Evolutionary conservation across 2,888 invertebrate genomes (phyloP), one percentile per base, ranked within the genome.

Genomic region (Cistogaster globosa): DNA sequence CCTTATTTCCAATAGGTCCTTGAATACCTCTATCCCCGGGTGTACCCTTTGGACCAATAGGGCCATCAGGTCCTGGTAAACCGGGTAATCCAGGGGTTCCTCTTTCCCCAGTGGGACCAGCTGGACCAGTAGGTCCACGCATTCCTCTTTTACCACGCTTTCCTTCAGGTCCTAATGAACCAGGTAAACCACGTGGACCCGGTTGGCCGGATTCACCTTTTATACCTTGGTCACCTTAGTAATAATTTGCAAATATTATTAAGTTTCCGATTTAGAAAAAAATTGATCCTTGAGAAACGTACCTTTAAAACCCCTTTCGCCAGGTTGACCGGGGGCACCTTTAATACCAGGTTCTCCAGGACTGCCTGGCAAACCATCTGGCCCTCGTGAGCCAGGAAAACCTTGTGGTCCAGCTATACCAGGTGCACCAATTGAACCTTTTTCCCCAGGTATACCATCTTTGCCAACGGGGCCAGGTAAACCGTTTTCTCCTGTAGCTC

Each of bases 81-180:
- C 88, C 88, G 11, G 87, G 77, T 16, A 88, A 63, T 9, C 91
- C 91, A 20, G 89, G 87, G 0, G 88, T 68, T 0, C 91, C 97
- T 88, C 96, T 93, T 92, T 97, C 97, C 36, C 97, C 89, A 26
- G 72, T 82, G 18, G 96, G 95, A 3, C 96, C 96, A n/a, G 94
- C 89, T 69, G 94, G 94, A 0, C 97, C 97, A 11, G 95, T 94
- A 0, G 96, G 95, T n/a, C 97, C 97, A 84, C 96, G 93, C 88
- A 95, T 94, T 0, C 97, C 97, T 85, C 96, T 93, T 90, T 96
- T 97, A 0, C 97, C 97, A 81, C 97, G 94, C 93, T 97, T 97
- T 1, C 91, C 97, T 90, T 97, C 96, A 0, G 95, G 94, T 0
- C 97, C 97, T 7, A 94, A 91, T 6, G 94, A 93, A 1, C 97